Evolutionary conservation across 2,888 invertebrate genomes (phyloP).

Genomic region (Seladonia tumulorum): DNA sequence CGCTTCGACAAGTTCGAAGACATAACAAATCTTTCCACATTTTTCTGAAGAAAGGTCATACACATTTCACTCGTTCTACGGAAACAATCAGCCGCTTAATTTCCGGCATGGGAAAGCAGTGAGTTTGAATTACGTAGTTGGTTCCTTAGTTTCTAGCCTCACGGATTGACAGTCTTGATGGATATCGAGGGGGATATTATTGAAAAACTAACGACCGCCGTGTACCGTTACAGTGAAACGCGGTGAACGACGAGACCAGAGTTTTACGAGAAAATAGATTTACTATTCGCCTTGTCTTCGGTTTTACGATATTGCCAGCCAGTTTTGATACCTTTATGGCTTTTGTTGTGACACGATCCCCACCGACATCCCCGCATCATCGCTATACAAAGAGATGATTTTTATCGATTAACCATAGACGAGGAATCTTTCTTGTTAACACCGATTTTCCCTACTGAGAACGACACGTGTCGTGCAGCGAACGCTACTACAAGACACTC

Average conservation of each 20-base stretch:
- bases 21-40: too few relatives aligned
- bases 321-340: constrained; percentile 8
- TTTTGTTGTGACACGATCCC: constrained; percentile 6
- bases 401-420: not conserved
- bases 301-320: constrained; percentile 29
- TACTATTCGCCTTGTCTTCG: not conserved
- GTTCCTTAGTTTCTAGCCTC: not conserved
- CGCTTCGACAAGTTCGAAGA: too few relatives aligned
- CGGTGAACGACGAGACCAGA: not conserved
- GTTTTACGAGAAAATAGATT: constrained; percentile 41
- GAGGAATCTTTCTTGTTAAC: not conserved
- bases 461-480: not conserved
- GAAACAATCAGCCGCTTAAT: not conserved
- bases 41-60: not conserved
- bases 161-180: not conserved
- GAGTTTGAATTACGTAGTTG: constrained; percentile 7
- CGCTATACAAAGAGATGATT: not conserved
- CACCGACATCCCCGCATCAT: not conserved
- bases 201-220: not conserved
- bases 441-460: not conserved
- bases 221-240: constrained; percentile 13
- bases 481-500: not conserved
- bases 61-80: not conserved
- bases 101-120: constrained; percentile 16
- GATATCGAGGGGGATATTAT: not conserved